Conservation (phyloP, 2,797 vertebrate species). For the Scolopax bukidnonensis region DNA sequence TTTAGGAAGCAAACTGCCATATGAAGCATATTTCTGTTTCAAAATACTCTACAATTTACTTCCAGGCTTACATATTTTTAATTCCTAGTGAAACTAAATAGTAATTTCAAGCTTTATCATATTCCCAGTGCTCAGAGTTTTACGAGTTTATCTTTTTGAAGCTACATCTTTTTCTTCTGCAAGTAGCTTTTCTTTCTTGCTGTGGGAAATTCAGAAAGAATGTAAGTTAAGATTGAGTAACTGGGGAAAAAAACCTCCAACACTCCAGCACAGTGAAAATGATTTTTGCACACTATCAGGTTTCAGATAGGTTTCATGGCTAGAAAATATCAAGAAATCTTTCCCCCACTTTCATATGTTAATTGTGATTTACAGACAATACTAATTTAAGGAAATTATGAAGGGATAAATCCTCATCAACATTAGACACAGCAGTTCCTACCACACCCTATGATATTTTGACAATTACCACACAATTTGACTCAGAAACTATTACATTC, state of each 20-base stretch:
- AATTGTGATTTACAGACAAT: not conserved
- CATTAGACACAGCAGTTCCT: not conserved
- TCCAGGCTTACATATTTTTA: not conserved
- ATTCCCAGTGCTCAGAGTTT: not conserved
- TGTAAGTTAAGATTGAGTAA: not conserved
- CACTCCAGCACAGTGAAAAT: not conserved
- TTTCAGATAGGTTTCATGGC: not conserved
- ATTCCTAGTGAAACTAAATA: not conserved
- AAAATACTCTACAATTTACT: not conserved
- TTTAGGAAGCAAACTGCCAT: not conserved
- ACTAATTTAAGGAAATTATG: not conserved
- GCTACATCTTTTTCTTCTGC: not conserved
- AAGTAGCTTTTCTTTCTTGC: not conserved
- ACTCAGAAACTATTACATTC: slow-evolving; percentile 32
- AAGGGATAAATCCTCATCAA: not conserved
- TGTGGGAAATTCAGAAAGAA: not conserved
- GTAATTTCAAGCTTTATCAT: not conserved
- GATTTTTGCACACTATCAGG: not conserved
- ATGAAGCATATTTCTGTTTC: not conserved
- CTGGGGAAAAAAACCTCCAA: fast-evolving
- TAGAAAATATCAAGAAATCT: not conserved
- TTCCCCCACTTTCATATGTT: not conserved
- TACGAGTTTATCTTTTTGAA: not conserved
- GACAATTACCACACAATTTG: not conserved
- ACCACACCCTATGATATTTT: slow-evolving; percentile 16